phyloP scores from a whole-genome alignment of 2,113 vertebrate genomes.

The Piaya cayana region DNA sequence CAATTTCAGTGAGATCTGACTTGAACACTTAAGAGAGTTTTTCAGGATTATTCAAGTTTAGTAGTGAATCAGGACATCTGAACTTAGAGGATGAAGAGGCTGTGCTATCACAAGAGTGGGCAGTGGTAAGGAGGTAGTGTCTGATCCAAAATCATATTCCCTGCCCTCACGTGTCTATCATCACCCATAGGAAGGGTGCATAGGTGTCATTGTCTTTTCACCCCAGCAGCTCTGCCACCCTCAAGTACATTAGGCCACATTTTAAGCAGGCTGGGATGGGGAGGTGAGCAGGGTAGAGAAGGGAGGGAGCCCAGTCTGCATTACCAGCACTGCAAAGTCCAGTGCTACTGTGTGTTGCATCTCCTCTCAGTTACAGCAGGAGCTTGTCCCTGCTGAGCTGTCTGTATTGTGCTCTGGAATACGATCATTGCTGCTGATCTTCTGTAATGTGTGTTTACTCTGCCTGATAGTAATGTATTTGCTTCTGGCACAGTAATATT shows the following conservation, averaged over 20 bases:
- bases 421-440: background rate
- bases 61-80: background rate
- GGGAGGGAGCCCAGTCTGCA: background rate
- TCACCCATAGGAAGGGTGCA: background rate
- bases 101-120: background rate
- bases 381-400: background rate
- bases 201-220: background rate
- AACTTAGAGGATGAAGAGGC: background rate
- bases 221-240: background rate
- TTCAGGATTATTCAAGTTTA: background rate
- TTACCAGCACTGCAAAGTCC: fast-evolving
- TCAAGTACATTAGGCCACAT: fast-evolving
- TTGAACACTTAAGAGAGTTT: background rate
- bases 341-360: fast-evolving
- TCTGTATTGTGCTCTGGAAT: background rate
- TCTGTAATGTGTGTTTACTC: background rate
- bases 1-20: background rate
- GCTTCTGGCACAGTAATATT: background rate
- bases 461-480: background rate
- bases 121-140: background rate
- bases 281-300: background rate
- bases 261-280: background rate
- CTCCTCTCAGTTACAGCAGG: background rate
- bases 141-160: background rate
- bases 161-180: background rate